Evolutionary conservation across 2,113 vertebrate species (phyloP), one percentile per base, ranked within the genome.

Genomic region (Orthonyx spaldingii): DNA sequence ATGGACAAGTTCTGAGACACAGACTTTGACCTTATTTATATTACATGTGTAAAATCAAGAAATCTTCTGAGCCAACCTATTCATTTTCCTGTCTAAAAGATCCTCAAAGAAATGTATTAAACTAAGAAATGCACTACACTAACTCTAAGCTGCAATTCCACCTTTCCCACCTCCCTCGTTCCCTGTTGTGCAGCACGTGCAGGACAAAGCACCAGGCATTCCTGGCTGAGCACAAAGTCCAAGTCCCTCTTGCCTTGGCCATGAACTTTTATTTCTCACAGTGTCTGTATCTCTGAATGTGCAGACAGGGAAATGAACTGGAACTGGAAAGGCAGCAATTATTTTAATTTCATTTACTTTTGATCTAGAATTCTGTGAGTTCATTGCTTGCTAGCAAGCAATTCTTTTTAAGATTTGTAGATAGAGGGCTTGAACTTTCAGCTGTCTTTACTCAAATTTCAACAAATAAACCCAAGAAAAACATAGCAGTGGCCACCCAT

Each of bases 281-380:
- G 65, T 17, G 47, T 63, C 33, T 4, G 60, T 44, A 27, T 46
- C 49, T 83, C 79, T 68, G 56, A 83, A 59, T 12, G 50, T 33
- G 37, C 46, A 83, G 65, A 56, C 35, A 52, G 32, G 79, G 27
- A 72, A 77, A 89, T 80, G 72, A 70, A 72, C 35, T 77, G 50
- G 33, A 91, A 37, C 17, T 95, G 61, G 53, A 56, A 82, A 87
- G 46, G 66, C 50, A 72, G 61, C 37, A 60, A 85, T 91, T 87
- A 89, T 64, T 93, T 89, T 81, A 79, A 82, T 81, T 85, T 41
- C 11, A 89, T 91, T 85, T 53, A 60, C 77, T 94, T 91, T 83
- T 85, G 41, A 72, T 82, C 63, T 64, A 49, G 46, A 76, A 69
- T 39, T 55, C 44, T 74, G 52, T 5, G 4, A 64, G 74, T 44